Evolutionary conservation across 1,140 invertebrate genomes (phyloP), one percentile per base, ranked within the genome.

Genomic region (Chlorops oryzae): DNA sequence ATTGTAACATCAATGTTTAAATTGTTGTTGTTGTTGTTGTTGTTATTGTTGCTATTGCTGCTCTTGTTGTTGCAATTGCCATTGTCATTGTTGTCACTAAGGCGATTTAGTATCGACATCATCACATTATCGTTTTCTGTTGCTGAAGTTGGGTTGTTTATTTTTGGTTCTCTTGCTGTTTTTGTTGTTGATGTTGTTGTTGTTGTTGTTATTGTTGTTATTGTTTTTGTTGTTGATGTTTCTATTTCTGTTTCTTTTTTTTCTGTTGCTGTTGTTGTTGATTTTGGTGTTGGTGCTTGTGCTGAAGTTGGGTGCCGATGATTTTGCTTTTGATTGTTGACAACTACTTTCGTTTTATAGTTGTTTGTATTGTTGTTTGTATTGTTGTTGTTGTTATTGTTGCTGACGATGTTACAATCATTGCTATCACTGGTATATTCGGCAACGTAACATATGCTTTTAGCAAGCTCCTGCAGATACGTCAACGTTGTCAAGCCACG

Each of bases 381-480:
- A 34, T 37, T 35, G 49, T 42, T 46, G 47, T 34, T 20, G 50
- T 34, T 40, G 46, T 38, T 24, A 38, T 41, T 48, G 40, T 34
- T 48, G 39, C 23, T 45, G 38, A 15, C 47, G 41, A 15, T 25
- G 23, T 24, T 50, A 21, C 13, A n/a, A 22, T n/a, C 27, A 40
- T 23, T 43, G 17, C 12, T 45, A 17, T 17, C 17, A n/a, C 20
- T 32, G 38, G 32, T n/a, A 18, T 41, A 17, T 13, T 4, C n/a
- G 5, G 15, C 13, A 4, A 27, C 50, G 52, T 54, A 58, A n/a
- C n/a, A n/a, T 43, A 66, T 64, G 41, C 45, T 55, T 50, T 52
- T 65, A 44, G 75, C 73, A 22, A 74, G 58, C 55, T 80, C 76
- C 53, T 76, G 72, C n/a, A 80, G 62, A 51, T 67, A 73, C 12